Evolutionary conservation across 2,888 invertebrate genomes (phyloP).

Genomic region (Panorpa germanica): DNA sequence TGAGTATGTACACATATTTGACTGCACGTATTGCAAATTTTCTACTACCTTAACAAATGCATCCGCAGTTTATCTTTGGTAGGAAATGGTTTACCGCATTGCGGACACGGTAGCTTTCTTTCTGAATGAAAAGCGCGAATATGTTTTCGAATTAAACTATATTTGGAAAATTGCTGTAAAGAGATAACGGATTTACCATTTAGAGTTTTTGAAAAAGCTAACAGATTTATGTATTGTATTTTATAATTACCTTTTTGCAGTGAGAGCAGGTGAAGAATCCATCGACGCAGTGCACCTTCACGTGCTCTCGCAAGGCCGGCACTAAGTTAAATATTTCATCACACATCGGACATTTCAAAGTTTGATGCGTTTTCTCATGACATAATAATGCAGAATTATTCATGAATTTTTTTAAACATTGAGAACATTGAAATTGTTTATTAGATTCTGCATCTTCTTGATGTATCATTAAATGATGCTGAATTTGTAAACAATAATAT

Average conservation of each 20-base stretch:
- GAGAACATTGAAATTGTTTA: conserved; percentile 47
- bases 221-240: conserved; percentile 2
- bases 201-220: conserved; percentile 3
- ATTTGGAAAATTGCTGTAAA: conserved; percentile 38
- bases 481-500: conserved; percentile 14
- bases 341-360: conserved; percentile 57
- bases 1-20: conserved; percentile 3
- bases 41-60: conserved; percentile 45
- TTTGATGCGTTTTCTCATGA: conserved; percentile 52
- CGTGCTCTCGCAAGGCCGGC: conserved; percentile 42
- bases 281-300: conserved; percentile 38
- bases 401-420: conserved; percentile 45
- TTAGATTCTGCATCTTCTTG: conserved; percentile 42
- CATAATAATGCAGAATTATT: conserved; percentile 53
- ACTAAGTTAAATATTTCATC: conserved; percentile 44
- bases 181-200: conserved; percentile 12
- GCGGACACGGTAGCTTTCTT: conserved; percentile 41
- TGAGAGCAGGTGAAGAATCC: conserved; percentile 48
- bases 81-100: conserved; percentile 50
- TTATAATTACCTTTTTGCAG: conserved; percentile 33
- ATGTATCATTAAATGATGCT: conserved; percentile 45
- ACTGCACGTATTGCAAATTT: conserved; percentile 5
- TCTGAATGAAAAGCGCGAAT: conserved; percentile 54
- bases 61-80: conserved; percentile 50
- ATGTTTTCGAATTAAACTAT: conserved; percentile 51